These are phyloP conservation scores for Argynnis bischoffii DNA, from an alignment of 2,888 invertebrate species.

Conservation along the genomic window DNA sequence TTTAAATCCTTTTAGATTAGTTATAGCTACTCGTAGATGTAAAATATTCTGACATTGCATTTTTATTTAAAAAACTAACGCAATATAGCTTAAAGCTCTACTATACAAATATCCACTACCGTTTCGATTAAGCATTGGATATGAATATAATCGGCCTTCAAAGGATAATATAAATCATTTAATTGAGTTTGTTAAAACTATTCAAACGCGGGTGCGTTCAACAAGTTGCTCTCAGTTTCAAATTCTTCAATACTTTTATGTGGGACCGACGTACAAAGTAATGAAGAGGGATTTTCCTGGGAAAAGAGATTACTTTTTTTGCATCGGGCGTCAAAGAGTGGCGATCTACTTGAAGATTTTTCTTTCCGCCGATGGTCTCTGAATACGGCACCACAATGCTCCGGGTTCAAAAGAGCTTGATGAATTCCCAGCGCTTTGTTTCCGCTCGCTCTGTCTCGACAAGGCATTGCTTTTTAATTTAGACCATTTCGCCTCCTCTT, in stretches of 20 bases:
- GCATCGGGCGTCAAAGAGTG: constrained; percentile 75
- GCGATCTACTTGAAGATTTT: constrained; percentile 74
- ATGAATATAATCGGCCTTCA: constrained; percentile 39
- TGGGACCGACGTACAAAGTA: constrained; percentile 61
- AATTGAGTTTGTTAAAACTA: constrained; percentile 66
- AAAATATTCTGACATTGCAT: no score
- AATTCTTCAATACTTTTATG: constrained; percentile 64
- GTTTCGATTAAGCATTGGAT: constrained; percentile 24
- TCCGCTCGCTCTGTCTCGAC: constrained; percentile 74
- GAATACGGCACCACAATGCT: constrained; percentile 72
- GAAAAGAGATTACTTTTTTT: constrained; percentile 68
- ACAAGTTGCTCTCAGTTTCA: constrained; percentile 65
- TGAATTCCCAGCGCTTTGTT: constrained; percentile 79
- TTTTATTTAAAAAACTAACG: neutral
- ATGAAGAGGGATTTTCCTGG: constrained; percentile 66
- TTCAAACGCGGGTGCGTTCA: constrained; percentile 67
- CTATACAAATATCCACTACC: constrained; percentile 6
- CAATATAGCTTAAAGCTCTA: neutral
- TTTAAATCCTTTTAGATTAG: no score
- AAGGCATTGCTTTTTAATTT: constrained; percentile 81
- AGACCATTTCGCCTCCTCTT: constrained; percentile 72
- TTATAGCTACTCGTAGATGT: no score
- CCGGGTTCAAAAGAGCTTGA: constrained; percentile 79
- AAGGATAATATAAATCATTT: constrained; percentile 50
- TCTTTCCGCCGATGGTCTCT: constrained; percentile 72